phyloP scores from a whole-genome alignment of 2,888 invertebrate genomes.

The Endomychus coccineus region DNA sequence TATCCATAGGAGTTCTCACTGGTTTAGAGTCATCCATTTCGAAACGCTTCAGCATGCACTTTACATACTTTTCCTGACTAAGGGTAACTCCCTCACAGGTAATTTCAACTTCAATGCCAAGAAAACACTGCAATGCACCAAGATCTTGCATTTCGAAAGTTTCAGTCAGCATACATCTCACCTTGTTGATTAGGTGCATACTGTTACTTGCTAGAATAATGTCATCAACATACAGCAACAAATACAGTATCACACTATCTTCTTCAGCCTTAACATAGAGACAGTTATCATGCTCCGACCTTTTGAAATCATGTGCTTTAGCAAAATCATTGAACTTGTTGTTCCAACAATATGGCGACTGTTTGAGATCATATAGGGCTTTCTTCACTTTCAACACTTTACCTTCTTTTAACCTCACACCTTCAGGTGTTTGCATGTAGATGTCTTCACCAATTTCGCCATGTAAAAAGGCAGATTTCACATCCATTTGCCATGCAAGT shows the following conservation, averaged over 20 bases:
- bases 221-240: slow-evolving; percentile 20
- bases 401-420: slow-evolving; percentile 8
- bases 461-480: slow-evolving; percentile 16
- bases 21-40: too few relatives aligned
- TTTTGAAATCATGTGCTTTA: slow-evolving; percentile 10
- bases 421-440: slow-evolving; percentile 16
- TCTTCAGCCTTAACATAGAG: slow-evolving; percentile 12
- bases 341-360: slow-evolving; percentile 17
- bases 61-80: too few relatives aligned
- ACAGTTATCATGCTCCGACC: slow-evolving; percentile 18
- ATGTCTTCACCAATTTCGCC: slow-evolving; percentile 13
- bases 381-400: slow-evolving; percentile 14
- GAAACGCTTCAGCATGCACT: too few relatives aligned
- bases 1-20: too few relatives aligned
- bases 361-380: slow-evolving; percentile 16
- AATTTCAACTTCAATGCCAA: slow-evolving; percentile 9
- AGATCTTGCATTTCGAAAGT: slow-evolving; percentile 12
- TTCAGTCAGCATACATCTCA: slow-evolving; percentile 5
- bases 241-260: slow-evolving; percentile 13
- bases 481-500: slow-evolving; percentile 10
- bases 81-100: slow-evolving; percentile 5
- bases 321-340: slow-evolving; percentile 16
- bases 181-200: slow-evolving; percentile 5
- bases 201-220: slow-evolving; percentile 14
- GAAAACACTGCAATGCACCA: slow-evolving; percentile 8